Evolutionary conservation across 2,797 vertebrate genomes (phyloP).

Genomic region (Rachycentron canadum): DNA sequence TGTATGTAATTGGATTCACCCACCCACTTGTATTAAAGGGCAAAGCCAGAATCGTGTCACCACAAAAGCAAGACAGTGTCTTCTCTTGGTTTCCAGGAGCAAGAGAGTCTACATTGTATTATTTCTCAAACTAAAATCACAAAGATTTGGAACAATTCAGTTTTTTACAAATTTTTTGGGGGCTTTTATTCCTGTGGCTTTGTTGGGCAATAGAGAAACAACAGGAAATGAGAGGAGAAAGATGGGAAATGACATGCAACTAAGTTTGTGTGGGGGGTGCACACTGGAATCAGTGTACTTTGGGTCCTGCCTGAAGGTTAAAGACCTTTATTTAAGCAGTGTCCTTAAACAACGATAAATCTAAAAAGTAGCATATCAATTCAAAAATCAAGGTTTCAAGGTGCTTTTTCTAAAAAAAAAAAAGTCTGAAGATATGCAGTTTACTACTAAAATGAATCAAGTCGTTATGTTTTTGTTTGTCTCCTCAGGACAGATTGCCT

Average conservation of each 20-base stretch:
- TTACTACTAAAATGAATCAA: not conserved
- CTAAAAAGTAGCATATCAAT: not conserved
- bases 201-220: not conserved
- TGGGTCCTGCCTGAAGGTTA: too few relatives aligned
- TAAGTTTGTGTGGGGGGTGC: not conserved
- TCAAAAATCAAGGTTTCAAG: not conserved
- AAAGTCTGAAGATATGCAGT: not conserved
- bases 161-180: not conserved
- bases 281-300: not conserved
- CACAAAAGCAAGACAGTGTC: not conserved
- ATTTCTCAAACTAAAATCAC: not conserved
- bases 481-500: slow-evolving; percentile 89
- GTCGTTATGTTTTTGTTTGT: slow-evolving; percentile 30
- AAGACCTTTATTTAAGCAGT: not conserved
- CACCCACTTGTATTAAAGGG: not conserved
- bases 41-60: slow-evolving; percentile 1
- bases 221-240: not conserved
- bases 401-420: not conserved
- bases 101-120: not conserved
- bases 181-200: not conserved
- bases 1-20: not conserved
- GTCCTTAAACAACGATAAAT: not conserved
- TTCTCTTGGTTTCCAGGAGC: not conserved
- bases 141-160: not conserved
- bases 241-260: not conserved